Conservation (phyloP, 2,888 invertebrate genomes). For the Lottia scabra region DNA sequence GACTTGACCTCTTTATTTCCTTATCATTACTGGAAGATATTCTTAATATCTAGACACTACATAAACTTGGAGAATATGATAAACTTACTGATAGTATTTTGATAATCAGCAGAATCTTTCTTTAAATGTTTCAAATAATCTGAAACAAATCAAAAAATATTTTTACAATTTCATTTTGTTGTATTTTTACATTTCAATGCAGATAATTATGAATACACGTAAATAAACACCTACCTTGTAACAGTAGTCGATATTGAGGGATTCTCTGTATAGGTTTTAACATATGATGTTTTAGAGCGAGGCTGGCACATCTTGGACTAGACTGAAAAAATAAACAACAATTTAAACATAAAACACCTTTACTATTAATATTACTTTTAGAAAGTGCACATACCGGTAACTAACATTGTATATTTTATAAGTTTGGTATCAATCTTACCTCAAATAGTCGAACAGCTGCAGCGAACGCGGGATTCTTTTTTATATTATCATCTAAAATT, state of each 20-base stretch:
- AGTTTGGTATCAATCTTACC: constrained; percentile 40
- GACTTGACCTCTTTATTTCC: no score
- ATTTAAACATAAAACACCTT: not conserved
- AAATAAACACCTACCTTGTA: no score
- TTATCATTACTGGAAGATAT: no score
- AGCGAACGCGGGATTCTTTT: constrained; percentile 71
- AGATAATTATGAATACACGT: no score
- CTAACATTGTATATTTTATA: no score
- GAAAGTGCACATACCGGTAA: no score
- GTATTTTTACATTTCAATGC: no score
- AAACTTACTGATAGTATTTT: constrained; percentile 72
- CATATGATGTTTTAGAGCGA: constrained; percentile 77
- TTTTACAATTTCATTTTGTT: no score
- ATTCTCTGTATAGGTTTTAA: constrained; percentile 78
- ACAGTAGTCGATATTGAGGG: constrained; percentile 76
- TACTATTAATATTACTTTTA: not conserved
- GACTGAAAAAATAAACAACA: constrained; percentile 34
- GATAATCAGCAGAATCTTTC: constrained; percentile 72
- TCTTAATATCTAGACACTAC: no score
- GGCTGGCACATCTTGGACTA: constrained; percentile 70
- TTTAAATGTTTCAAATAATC: constrained; percentile 75
- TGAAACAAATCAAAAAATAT: constrained; percentile 32
- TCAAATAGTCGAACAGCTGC: constrained; percentile 72
- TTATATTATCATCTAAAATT: constrained; percentile 71
- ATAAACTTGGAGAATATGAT: no score